Evolutionary conservation across 2,113 vertebrate species (phyloP).

Genomic region (Callopanchax toddi): DNA sequence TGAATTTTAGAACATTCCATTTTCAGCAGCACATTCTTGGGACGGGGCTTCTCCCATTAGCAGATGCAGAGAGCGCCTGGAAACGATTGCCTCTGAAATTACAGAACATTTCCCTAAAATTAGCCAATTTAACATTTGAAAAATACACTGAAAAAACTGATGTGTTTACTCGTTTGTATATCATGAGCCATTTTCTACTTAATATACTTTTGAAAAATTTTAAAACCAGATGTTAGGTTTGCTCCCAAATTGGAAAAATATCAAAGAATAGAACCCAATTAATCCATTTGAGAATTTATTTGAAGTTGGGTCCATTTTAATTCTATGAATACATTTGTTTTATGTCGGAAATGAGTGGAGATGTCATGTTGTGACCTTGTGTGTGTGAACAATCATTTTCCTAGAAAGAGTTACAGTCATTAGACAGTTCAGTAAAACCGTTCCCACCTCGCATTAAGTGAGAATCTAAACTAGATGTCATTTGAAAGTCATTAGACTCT

Average conservation of each 20-base stretch:
- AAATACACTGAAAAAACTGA: background rate
- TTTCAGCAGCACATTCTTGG: constrained; percentile 37
- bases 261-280: background rate
- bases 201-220: background rate
- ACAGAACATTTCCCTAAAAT: background rate
- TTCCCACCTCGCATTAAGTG: background rate
- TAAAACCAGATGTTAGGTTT: background rate
- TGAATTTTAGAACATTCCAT: constrained; percentile 53
- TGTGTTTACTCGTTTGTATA: constrained; percentile 1
- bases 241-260: too few relatives aligned
- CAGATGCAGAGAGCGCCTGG: constrained; percentile 20
- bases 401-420: background rate
- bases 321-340: too few relatives aligned
- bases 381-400: background rate
- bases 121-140: constrained; percentile 2
- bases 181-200: background rate
- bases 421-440: constrained; percentile 4
- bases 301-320: background rate
- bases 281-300: background rate
- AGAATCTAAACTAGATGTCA: background rate
- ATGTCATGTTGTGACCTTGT: background rate
- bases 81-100: constrained; percentile 8
- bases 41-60: constrained; percentile 25
- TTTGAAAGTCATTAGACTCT: background rate
- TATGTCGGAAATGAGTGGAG: background rate